phyloP scores from a whole-genome alignment of 2,113 vertebrate species.

The Penelope pileata region DNA sequence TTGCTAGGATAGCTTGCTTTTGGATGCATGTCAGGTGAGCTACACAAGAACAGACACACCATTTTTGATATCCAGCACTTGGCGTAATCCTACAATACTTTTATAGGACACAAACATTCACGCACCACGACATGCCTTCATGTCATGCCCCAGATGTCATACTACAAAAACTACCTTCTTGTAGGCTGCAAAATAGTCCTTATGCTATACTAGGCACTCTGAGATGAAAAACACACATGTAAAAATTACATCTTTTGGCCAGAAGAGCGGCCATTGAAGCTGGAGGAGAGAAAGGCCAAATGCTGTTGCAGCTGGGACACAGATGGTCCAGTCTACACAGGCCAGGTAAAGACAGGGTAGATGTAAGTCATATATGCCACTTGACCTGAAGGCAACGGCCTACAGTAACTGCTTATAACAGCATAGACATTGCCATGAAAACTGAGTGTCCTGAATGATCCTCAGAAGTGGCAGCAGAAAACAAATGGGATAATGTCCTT shows the following conservation, averaged over 20 bases:
- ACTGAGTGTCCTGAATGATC: neutral
- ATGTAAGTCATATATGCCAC: fast-evolving
- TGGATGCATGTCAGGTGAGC: fast-evolving
- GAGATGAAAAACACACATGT: neutral
- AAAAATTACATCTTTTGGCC: neutral
- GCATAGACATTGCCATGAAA: neutral
- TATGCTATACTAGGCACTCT: neutral
- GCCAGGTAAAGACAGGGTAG: neutral
- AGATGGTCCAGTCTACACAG: neutral
- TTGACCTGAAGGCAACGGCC: neutral
- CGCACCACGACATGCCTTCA: neutral
- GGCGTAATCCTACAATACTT: neutral
- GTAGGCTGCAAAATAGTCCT: neutral
- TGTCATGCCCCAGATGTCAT: neutral
- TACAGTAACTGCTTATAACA: fast-evolving
- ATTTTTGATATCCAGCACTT: neutral
- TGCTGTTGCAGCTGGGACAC: neutral
- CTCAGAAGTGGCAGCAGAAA: neutral
- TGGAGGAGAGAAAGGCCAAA: neutral
- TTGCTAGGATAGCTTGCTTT: neutral
- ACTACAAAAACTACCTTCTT: neutral
- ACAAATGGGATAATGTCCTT: neutral
- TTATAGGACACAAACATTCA: neutral
- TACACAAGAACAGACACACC: neutral
- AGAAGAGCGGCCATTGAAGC: neutral